Base-by-base conservation (phyloP, 2,113 vertebrate species). In the Silurus asotus region DNA sequence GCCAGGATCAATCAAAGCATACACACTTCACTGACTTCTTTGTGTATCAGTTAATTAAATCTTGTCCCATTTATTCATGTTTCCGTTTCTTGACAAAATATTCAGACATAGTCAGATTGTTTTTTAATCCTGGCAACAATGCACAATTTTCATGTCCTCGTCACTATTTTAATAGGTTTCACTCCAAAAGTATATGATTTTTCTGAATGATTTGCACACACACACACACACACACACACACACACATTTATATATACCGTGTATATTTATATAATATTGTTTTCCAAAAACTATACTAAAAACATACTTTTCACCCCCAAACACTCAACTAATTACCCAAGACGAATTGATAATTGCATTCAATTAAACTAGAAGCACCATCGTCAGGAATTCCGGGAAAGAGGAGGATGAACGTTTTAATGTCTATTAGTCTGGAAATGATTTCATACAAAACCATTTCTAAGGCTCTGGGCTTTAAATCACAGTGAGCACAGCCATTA, bases 21-120 rank as follows among this genome's bases (percentile, higher is more conserved):
- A 8, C 55, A 28, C 53, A 87, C 74, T 58, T 70, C 65, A 56
- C 4, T 23, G 67, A 69, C 17, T 70, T 72, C 65, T 70, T 83
- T 83, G 25, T 55, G 58, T 70, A 83, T 70, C 67, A 70, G 81
- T 70, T 83, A 11, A 70, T 83, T 72, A 49, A 67, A 83, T 58
- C 75, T 1, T 77, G 75, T 79, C 20, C 19, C 25, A 14, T 58
- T 79, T 79, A 9, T 79, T 79, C 55, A 13, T 78, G 6, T 58
- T 56, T 82, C 15, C 1, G 5, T 56, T 28, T 28, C 25, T 58
- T 19, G 53, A 56, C 23, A 17, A 78, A 58, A 76, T 14, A 25
- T n/a, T 11, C n/a, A 28, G 10, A 8, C 72, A 51, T 6, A 48
- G 28, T 37, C 5, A 7, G 5, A 2, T 19, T 51, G 20, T 23